Evolutionary conservation across 2,797 vertebrate species (phyloP).

Genomic region (Syncerus caffer): DNA sequence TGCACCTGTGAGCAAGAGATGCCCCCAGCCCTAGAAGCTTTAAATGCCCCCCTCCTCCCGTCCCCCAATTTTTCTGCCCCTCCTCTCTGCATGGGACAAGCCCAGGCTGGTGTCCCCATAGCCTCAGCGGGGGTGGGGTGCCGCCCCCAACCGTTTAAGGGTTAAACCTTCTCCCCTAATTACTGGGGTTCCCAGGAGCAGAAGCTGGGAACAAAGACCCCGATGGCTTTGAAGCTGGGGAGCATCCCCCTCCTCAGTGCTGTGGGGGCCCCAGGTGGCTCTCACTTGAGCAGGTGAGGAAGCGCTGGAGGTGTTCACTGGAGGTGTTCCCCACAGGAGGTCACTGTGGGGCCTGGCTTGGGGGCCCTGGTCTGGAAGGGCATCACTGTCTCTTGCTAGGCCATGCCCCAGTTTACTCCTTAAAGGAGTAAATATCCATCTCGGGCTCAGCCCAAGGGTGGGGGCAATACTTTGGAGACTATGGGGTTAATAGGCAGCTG

Average conservation of each 20-base stretch:
- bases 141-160: conserved; percentile 76
- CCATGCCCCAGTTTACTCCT: conserved; percentile 18
- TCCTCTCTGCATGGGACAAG: conserved; percentile 62
- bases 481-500: conserved; percentile 78
- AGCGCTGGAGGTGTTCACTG: conserved; percentile 6
- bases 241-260: conserved; percentile 69
- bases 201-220: conserved; percentile 78
- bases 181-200: conserved; percentile 75
- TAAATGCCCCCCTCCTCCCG: conserved; percentile 32
- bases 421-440: conserved; percentile 1
- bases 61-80: conserved; percentile 37
- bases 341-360: conserved; percentile 38
- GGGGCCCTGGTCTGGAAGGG: conserved; percentile 32
- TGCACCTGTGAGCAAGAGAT: conserved; percentile 73
- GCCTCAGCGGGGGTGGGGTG: conserved; percentile 71
- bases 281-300: conserved; percentile 74
- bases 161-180: conserved; percentile 78
- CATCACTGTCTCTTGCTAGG: background rate
- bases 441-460: background rate
- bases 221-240: conserved; percentile 74
- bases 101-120: conserved; percentile 70
- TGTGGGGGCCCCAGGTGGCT: conserved; percentile 70
- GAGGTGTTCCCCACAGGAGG: background rate
- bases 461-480: conserved; percentile 53
- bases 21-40: conserved; percentile 65